Evolutionary conservation across 2,797 vertebrate species (phyloP), one percentile per base, ranked within the genome.

Genomic region (Molossus alvarezi): DNA sequence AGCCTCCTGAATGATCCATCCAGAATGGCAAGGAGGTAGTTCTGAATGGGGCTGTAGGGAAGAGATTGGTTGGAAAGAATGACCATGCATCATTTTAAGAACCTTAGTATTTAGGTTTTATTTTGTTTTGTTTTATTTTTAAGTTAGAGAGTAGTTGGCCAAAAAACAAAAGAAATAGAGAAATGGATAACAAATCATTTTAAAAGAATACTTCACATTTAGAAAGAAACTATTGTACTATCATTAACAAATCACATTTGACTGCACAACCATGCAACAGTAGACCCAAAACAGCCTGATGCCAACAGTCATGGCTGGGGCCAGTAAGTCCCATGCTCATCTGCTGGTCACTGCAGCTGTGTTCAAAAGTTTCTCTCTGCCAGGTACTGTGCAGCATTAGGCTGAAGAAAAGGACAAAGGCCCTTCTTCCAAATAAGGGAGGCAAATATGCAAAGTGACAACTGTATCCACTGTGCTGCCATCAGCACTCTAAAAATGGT

Each of bases 91-190:
- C n/a, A 65, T 79, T 86, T 73, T 71, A 95, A 80, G 79, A 94
- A 95, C 33, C 55, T 91, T 27, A 77, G 17, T 12, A 65, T 84
- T 84, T 41, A 1, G 9, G 37, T 45, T 77, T 62, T 62, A 51
- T 51, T 71, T 83, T 48, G 23, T 58, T 37, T 45, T 83, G 27
- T 37, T 86, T 62, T 82, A 25, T 29, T 93, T 72, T 55, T 27
- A 87, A 65, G 9, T 67, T 67, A 82, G 45, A 93, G n/a, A 91
- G 55, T 5, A 64, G 33, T 64, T 82, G 55, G 58, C 62, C 71
- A 90, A 60, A 91, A 69, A 60, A n/a, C 55, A 82, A 94, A 88
- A 72, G 17, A 75, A 72, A 87, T 14, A 71, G 69, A 92, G 33
- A 94, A 75, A 94, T 51, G 3, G 9, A 65, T 29, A 55, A 95